Evolutionary conservation across 2,888 invertebrate species (phyloP), one percentile per base, ranked within the genome.

Genomic region (Drosophila prolongata): DNA sequence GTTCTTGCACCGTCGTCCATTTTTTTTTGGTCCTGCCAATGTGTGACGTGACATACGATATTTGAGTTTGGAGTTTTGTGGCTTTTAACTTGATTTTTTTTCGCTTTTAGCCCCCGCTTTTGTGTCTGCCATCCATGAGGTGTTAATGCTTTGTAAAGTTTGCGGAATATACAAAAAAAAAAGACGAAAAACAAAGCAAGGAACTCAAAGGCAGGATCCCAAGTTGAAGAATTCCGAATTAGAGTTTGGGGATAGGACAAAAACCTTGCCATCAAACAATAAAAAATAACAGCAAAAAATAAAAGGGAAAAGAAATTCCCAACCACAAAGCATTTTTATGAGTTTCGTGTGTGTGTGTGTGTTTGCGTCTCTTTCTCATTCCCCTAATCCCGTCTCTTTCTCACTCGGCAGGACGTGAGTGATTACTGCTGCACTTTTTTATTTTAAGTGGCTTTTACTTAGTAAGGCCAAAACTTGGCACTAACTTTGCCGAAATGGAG

Each of bases 301-400:
- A 38, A 40, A 60, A 47, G 34, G 30, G 38, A 14, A 76, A 72
- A 77, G 73, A 75, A 77, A 71, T 75, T 61, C 53, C 56, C 64
- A 78, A 75, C 79, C 83, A 79, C 81, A 85, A 79, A 79, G 77
- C 76, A 84, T 74, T 84, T 84, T 84, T 81, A 83, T 81, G 75
- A 78, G 83, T 49, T 78, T 79, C 62, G 61, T 64, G 50, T 58
- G 40, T 49, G 58, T 56, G 46, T 42, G 16, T 42, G 16, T 42
- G 10, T 9, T 19, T 11, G 27, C 16, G 37, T 54, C 27, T 52
- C 19, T 58, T 19, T 46, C 42, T 46, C 55, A 13, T 14, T 47
- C 16, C 46, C 37, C 37, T 10, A 34, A 14, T 10, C 4, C 47
- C 30, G 19, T 47, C 44, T 24, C 30, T 16, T 24, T 8, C 8